Evolutionary conservation across 2,113 vertebrate species (phyloP).

Genomic region (Takifugu bimaculatus): DNA sequence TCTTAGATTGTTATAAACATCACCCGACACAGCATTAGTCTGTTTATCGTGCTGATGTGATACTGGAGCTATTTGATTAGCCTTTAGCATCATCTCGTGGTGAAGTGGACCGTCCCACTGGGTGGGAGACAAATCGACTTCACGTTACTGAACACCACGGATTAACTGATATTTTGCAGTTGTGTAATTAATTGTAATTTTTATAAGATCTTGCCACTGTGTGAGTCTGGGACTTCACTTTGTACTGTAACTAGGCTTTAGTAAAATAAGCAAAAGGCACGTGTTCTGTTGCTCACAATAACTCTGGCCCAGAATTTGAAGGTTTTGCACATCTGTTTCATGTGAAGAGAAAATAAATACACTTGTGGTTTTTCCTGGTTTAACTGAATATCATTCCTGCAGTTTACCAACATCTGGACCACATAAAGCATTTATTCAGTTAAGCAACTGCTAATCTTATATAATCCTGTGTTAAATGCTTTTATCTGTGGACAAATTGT

Average conservation of each 20-base stretch:
- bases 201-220: no score
- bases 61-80: no score
- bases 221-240: no score
- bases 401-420: slow-evolving; percentile 35
- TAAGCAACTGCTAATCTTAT: slow-evolving; percentile 62
- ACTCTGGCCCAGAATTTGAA: slow-evolving; percentile 1
- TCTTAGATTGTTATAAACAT: no score
- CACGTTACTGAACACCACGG: no score
- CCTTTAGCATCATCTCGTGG: no score
- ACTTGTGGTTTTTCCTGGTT: background rate
- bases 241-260: background rate
- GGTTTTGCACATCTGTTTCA: background rate
- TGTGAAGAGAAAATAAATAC: slow-evolving; percentile 13
- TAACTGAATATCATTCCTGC: slow-evolving; percentile 13
- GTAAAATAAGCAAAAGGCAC: slow-evolving; percentile 51
- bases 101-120: no score
- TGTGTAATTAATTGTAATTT: no score
- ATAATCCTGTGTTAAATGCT: slow-evolving; percentile 59
- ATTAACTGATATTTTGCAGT: no score
- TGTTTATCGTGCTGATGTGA: no score
- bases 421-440: slow-evolving; percentile 48
- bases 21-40: no score
- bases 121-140: no score
- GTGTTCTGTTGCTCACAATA: slow-evolving; percentile 24
- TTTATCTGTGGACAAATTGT: slow-evolving; percentile 51